phyloP scores from a whole-genome alignment of 2,113 vertebrate species.

The Prolemur simus region DNA sequence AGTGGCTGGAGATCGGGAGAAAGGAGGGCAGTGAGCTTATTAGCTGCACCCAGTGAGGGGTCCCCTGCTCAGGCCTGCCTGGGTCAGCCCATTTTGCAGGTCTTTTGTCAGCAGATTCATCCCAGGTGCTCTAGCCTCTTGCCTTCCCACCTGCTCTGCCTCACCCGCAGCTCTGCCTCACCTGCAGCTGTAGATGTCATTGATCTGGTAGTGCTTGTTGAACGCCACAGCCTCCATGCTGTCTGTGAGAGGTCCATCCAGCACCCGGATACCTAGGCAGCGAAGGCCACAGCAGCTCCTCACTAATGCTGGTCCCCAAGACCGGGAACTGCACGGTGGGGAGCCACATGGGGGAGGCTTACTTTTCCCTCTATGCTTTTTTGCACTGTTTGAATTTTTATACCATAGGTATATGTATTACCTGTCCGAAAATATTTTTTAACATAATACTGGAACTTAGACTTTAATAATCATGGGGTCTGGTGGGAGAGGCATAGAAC shows the following conservation, averaged over 20 bases:
- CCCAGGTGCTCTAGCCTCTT: not conserved
- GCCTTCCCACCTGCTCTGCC: not conserved
- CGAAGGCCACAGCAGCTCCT: not conserved
- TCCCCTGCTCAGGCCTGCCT: not conserved
- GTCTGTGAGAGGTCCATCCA: constrained; percentile 97
- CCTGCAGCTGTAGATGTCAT: constrained; percentile 99
- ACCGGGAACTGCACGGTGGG: not conserved
- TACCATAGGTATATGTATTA: not conserved
- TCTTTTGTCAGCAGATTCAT: not conserved
- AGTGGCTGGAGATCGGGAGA: not conserved
- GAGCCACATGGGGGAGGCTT: not conserved
- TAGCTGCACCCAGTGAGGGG: not conserved
- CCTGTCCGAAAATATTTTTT: not conserved
- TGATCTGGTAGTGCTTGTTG: constrained; percentile 99
- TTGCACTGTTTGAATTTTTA: not conserved
- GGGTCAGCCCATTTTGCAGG: not conserved
- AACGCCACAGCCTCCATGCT: constrained; percentile 98
- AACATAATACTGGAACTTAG: not conserved
- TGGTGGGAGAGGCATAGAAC: not conserved
- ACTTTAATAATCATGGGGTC: not conserved
- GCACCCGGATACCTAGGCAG: constrained; percentile 94
- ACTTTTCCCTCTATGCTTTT: not conserved
- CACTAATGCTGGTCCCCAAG: not conserved
- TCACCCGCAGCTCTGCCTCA: constrained; percentile 66
- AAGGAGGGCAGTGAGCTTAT: not conserved